Base-by-base conservation (phyloP, 2,888 invertebrate species). In the Chaetoderma sp. region DNA sequence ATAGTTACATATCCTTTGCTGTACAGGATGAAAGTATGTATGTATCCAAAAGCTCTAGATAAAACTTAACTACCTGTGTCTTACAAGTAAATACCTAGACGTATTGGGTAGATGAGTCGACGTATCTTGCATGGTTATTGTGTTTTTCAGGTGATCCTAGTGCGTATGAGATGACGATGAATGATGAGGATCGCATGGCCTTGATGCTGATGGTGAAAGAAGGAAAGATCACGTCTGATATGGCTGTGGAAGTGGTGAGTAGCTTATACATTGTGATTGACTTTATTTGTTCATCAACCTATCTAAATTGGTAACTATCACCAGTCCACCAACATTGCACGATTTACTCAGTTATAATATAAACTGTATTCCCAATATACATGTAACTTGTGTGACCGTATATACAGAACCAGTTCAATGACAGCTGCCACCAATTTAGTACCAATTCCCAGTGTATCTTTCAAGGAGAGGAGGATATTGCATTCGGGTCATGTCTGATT, bases 121-220 rank as follows among this genome's bases (percentile, higher is more conserved):
- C n/a, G n/a, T n/a, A n/a, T 5, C n/a, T 30, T 13, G n/a, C 44
- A 47, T 57, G 10, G 10, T 47, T 47, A 10, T 13, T 36, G 10
- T n/a, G 27, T 44, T 45, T 32, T 68, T 2, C 71, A 82, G 82
- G 80, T 55, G 85, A 85, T 66, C 73, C 78, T 42, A 72, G 77
- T 64, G 85, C 85, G 33, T 80, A 77, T 63, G 83, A 84, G 70
- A 85, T 85, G 59, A 84, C 83, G 28, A 85, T 85, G 85, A 75
- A 80, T 25, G 84, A 85, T 63, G 83, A 83, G 57, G 83, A 84
- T 60, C 68, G 84, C 23, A 83, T 83, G 61, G 80, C 84, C 0
- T 72, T 85, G 52, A 84, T 85, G 84, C 66, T 84, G 62, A 78
- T 81, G 76, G 85, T 85, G 4, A 85, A 85, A 60, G 83, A 84